Conservation (phyloP, 2,113 vertebrate genomes). For the Cairina moschata region DNA sequence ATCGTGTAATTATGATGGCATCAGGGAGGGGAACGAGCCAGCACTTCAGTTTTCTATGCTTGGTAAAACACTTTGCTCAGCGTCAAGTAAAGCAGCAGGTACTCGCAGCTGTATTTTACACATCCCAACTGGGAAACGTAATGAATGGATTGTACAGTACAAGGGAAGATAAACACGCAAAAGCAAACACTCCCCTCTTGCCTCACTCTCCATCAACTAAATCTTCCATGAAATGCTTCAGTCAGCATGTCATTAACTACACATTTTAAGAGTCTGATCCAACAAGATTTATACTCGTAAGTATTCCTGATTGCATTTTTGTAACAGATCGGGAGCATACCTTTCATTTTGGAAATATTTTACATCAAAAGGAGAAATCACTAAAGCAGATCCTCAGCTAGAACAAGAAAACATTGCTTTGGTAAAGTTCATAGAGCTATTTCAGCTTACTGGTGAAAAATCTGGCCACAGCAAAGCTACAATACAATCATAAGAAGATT, state of each 20-base stretch:
- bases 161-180: conserved; percentile 1
- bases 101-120: neutral
- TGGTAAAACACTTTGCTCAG: neutral
- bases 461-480: neutral
- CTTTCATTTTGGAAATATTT: neutral
- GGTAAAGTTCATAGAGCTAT: neutral
- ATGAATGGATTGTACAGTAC: neutral
- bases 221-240: neutral
- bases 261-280: neutral
- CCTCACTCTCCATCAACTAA: neutral
- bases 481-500: neutral
- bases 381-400: neutral
- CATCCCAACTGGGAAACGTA: neutral
- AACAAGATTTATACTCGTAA: neutral
- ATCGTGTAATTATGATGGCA: neutral
- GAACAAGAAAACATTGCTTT: neutral
- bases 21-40: neutral
- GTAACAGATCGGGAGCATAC: neutral
- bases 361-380: neutral
- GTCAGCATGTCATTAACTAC: conserved; percentile 19
- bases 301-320: neutral
- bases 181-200: conserved; percentile 14
- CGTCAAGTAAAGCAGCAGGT: neutral
- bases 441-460: neutral
- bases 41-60: neutral